These are phyloP conservation scores for Pocillopora verrucosa DNA, from an alignment of 64 coral and sea anemone species.

Conservation along the genomic window DNA sequence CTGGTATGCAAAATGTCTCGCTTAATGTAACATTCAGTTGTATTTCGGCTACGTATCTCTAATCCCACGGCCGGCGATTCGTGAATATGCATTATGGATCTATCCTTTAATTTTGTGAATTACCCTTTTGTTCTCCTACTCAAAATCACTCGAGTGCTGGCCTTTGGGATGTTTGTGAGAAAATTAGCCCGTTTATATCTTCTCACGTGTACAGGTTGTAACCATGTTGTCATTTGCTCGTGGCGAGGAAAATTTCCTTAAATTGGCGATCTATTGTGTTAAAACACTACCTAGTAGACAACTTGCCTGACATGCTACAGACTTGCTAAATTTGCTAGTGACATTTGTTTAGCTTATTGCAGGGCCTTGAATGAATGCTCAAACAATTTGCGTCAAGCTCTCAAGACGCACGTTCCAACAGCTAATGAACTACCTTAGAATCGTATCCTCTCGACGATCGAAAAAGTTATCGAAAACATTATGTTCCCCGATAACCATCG, in stretches of 20 bases:
- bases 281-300: not conserved
- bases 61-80: not conserved
- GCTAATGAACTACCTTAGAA: not conserved
- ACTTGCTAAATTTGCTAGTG: not conserved
- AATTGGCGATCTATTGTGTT: not conserved
- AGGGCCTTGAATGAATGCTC: not conserved
- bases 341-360: not conserved
- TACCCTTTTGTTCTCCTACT: conserved; percentile 29
- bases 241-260: not conserved
- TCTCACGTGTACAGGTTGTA: not conserved
- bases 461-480: not conserved
- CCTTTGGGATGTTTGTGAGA: not conserved
- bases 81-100: not conserved
- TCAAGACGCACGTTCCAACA: not conserved
- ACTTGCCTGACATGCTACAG: not conserved
- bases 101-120: conserved; percentile 2
- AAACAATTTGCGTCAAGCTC: not conserved
- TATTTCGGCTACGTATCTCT: not conserved
- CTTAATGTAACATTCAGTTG: not conserved
- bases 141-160: not conserved
- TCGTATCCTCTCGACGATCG: too few species aligned
- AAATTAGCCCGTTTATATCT: not conserved
- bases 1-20: not conserved
- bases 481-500: conserved; percentile 8
- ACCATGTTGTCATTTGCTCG: not conserved